Percentiles rank a stretch among this genome's conserved stretches.
Evolutionary conservation across 2,888 invertebrate genomes (phyloP).

Genomic region (Unio pictorum): DNA sequence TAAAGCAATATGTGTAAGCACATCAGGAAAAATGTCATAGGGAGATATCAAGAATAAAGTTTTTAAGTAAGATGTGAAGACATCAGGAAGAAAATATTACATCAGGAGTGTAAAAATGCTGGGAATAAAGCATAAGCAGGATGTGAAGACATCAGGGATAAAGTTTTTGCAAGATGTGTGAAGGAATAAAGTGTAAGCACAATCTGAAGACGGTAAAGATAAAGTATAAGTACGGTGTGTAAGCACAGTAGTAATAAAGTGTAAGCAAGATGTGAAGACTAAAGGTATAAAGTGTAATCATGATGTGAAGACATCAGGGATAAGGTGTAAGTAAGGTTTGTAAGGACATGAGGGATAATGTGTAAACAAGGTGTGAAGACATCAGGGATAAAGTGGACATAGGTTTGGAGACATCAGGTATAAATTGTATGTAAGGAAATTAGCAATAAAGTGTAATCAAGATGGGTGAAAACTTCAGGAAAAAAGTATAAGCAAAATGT

Average conservation of each 20-base stretch:
- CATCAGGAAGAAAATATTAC: conserved; percentile 82
- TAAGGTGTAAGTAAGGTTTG: background rate
- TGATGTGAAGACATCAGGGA: background rate
- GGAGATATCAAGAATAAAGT: background rate
- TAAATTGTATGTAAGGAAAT: no score
- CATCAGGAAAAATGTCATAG: background rate
- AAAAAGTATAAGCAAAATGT: no score
- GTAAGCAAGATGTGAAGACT: background rate
- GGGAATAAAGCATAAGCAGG: background rate
- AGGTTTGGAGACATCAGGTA: no score
- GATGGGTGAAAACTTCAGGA: no score
- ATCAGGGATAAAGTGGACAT: no score
- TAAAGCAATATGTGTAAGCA: background rate
- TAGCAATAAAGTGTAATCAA: no score
- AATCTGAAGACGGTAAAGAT: background rate
- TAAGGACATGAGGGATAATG: background rate
- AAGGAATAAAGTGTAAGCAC: background rate
- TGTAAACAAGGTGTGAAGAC: no score
- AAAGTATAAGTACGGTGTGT: background rate
- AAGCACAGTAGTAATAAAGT: background rate
- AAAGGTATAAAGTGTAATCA: background rate
- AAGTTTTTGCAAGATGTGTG: background rate
- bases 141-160: no score
- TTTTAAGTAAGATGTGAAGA: no score
- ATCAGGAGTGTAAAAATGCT: conserved; percentile 46